phyloP scores from a whole-genome alignment of 2,888 invertebrate genomes.

The Pinctada fucata region DNA sequence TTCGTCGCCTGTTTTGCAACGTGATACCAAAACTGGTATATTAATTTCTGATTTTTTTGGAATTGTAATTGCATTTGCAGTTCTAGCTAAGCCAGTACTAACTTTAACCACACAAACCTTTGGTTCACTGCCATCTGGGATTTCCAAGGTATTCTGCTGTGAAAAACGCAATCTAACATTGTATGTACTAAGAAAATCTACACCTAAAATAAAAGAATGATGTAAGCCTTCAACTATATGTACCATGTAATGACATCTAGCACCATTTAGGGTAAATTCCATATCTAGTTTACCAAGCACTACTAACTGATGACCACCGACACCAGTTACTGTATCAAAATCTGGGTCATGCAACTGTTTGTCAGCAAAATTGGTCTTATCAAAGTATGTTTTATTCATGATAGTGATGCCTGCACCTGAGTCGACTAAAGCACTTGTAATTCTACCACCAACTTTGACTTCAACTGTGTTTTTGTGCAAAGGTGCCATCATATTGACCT shows the following conservation, averaged over 20 bases:
- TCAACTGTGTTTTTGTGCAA: slow-evolving; percentile 7
- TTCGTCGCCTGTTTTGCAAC: not conserved
- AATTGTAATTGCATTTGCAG: not conserved
- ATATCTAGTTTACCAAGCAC: too few relatives aligned
- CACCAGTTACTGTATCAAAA: too few relatives aligned
- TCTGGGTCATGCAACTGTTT: too few relatives aligned
- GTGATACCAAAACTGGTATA: too few relatives aligned
- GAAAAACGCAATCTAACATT: too few relatives aligned
- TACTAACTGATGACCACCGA: too few relatives aligned
- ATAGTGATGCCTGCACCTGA: slow-evolving; percentile 4
- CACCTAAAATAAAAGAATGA: too few relatives aligned
- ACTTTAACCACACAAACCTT: not conserved
- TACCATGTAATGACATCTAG: too few relatives aligned
- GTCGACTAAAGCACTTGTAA: slow-evolving; percentile 8
- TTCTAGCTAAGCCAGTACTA: not conserved
- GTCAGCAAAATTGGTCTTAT: not conserved
- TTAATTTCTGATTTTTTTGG: not conserved
- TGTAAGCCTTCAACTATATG: too few relatives aligned
- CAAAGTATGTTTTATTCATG: slow-evolving; percentile 3
- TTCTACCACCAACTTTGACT: slow-evolving; percentile 1
- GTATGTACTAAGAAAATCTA: too few relatives aligned
- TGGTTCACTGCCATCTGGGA: not conserved
- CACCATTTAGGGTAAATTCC: too few relatives aligned
- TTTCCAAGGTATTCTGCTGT: not conserved
- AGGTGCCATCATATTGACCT: not conserved